These are phyloP conservation scores for Thaleichthys pacificus DNA, from an alignment of 2,797 vertebrate genomes.

Conservation along the genomic window DNA sequence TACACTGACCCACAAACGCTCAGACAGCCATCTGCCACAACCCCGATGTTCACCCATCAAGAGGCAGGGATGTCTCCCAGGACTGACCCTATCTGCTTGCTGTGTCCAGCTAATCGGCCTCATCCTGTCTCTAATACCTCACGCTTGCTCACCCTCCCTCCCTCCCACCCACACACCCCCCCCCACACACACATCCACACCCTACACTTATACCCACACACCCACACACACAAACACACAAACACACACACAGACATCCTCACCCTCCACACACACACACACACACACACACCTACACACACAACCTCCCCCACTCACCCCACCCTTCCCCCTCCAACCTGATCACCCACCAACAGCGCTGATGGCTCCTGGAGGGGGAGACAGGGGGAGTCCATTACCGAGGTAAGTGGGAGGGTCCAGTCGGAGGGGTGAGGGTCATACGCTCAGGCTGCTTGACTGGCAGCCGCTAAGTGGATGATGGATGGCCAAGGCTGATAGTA, in stretches of 20 bases:
- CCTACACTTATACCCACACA: too few species aligned
- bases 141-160: neutral
- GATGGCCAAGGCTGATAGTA: neutral
- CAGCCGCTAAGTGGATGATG: slow-evolving; percentile 3
- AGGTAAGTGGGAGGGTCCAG: neutral
- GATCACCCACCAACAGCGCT: neutral
- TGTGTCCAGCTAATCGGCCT: neutral
- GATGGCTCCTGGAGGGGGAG: neutral
- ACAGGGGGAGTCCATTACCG: neutral
- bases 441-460: slow-evolving; percentile 7
- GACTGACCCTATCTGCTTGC: neutral
- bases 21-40: neutral
- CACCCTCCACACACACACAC: neutral
- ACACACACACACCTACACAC: neutral
- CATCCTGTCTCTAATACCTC: neutral
- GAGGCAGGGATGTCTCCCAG: neutral
- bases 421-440: neutral
- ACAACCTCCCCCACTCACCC: neutral
- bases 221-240: too few species aligned
- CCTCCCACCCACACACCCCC: neutral
- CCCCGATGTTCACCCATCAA: neutral
- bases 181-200: too few species aligned
- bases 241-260: neutral
- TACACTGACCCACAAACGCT: too few species aligned
- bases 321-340: neutral